Evolutionary conservation across 2,888 invertebrate species (phyloP), one percentile per base, ranked within the genome.

Genomic region (Aleiodes alternator): DNA sequence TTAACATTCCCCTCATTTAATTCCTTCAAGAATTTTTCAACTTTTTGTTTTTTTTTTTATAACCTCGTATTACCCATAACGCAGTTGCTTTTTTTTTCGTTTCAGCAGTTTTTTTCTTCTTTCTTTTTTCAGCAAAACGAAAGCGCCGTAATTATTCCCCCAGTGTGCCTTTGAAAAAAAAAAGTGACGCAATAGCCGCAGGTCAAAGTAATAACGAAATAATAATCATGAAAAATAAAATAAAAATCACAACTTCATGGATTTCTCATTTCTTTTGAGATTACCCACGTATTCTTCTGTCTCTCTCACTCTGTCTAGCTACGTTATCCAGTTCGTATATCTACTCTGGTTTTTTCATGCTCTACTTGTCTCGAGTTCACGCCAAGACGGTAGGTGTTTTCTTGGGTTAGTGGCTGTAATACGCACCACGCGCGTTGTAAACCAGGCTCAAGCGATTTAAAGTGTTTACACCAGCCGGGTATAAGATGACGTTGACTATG

Each of bases 291-390:
- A 66, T 69, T 61, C n/a, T 16, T 53, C 51, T 12, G 11, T 4
- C 16, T 29, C 57, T 57, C 34, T 50, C 16, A 16, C 34, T 72
- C 34, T 29, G 66, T 61, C 55, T 80, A 77, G 79, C 80, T 79
- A 80, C 81, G 80, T 80, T 77, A 79, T 79, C 75, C 70, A 79
- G 23, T 48, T 34, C 34, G 43, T 61, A 56, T 59, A 61, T 74
- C 61, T 61, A 79, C 82, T 80, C 80, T 82, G 80, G 84, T 77
- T 83, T 84, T 84, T 85, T 84, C 85, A 85, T 82, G 85, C 85
- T 85, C 85, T 81, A 84, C 79, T 85, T 85, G 82, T 82, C 78
- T 72, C 75, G 75, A 80, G 82, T 82, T 81, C 79, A 77, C 80
- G 48, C 71, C 70, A 70, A 69, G 55, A 70, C 55, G 53, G 51